Evolutionary conservation across 2,797 vertebrate species (phyloP).

Genomic region (Heterohyrax brucei): DNA sequence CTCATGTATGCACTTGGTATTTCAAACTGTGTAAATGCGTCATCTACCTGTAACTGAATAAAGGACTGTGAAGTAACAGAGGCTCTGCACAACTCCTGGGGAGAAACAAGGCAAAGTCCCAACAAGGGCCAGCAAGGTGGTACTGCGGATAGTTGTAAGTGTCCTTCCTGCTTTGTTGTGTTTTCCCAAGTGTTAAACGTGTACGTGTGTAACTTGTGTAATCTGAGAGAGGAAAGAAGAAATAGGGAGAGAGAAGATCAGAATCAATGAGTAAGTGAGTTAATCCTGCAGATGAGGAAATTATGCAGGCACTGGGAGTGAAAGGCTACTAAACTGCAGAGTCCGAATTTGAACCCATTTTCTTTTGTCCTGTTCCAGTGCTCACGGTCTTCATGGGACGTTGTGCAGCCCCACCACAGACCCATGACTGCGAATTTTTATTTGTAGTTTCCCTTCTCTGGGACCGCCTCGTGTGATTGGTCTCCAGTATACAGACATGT

Average conservation of each 20-base stretch:
- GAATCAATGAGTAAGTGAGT: not conserved
- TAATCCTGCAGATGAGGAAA: not conserved
- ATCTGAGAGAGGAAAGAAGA: not conserved
- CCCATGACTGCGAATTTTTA: not conserved
- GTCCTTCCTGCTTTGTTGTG: not conserved
- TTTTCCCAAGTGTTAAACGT: not conserved
- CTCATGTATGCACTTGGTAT: not conserved
- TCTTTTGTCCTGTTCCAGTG: not conserved
- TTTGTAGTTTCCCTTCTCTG: not conserved
- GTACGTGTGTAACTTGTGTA: not conserved
- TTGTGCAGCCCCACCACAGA: not conserved
- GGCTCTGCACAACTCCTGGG: not conserved
- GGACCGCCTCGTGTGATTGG: not conserved
- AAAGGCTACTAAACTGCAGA: not conserved
- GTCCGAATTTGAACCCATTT: not conserved
- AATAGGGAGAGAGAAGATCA: too few species aligned
- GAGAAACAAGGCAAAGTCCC: not conserved
- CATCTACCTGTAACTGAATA: not conserved
- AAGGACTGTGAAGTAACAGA: not conserved
- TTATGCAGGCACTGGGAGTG: not conserved
- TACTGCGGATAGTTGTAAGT: not conserved
- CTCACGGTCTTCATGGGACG: not conserved
- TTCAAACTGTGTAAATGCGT: not conserved
- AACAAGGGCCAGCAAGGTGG: slow-evolving; percentile 1
- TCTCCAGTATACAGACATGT: not conserved